Conservation (phyloP, 2,888 invertebrate species). For the Latheticus oryzae region DNA sequence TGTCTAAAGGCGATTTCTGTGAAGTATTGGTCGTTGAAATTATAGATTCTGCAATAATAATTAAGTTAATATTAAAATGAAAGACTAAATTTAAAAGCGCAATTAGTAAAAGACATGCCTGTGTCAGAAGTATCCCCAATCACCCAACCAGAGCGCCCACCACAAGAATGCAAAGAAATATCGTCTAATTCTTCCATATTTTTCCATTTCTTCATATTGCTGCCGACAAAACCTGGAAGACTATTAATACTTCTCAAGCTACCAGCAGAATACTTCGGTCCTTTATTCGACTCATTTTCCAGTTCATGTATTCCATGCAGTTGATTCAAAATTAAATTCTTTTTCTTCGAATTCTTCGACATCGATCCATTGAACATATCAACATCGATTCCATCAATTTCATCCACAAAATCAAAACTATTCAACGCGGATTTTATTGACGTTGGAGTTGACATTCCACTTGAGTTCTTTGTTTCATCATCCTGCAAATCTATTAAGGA, state of each 20-base stretch:
- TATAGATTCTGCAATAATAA: conserved; percentile 51
- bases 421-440: conserved; percentile 49
- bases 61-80: conserved; percentile 9
- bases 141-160: conserved; percentile 56
- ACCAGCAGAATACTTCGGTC: conserved; percentile 48
- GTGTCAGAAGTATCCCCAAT: conserved; percentile 60
- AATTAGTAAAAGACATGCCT: conserved; percentile 61
- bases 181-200: conserved; percentile 59
- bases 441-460: conserved; percentile 40
- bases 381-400: conserved; percentile 51
- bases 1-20: conserved; percentile 43
- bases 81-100: conserved; percentile 27
- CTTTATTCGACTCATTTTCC: conserved; percentile 44
- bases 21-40: conserved; percentile 35
- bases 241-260: conserved; percentile 58
- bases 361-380: conserved; percentile 50
- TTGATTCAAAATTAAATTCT: conserved; percentile 48
- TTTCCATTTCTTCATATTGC: conserved; percentile 60
- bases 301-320: conserved; percentile 50
- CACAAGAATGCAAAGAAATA: conserved; percentile 52
- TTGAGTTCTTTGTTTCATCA: conserved; percentile 32
- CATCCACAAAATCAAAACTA: conserved; percentile 48
- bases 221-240: conserved; percentile 53
- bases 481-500: conserved; percentile 50
- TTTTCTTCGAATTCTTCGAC: conserved; percentile 39